Percentiles rank a stretch among this genome's conserved stretches.
These are phyloP conservation scores for Coptotermes formosanus DNA, from an alignment of 1,140 invertebrate species.

Conservation along the genomic window DNA sequence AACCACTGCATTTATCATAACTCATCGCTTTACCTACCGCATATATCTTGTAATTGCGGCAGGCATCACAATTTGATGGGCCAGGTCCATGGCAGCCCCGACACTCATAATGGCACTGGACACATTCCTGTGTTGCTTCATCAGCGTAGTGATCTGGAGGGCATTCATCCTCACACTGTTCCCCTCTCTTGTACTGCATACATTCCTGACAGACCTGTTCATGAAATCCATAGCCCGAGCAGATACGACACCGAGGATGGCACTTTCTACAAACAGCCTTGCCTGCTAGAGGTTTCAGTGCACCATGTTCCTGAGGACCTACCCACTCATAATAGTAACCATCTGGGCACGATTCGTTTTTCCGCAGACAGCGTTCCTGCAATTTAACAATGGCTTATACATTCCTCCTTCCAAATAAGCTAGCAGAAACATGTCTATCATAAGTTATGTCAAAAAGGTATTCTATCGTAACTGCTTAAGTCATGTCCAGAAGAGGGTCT, in stretches of 20 bases:
- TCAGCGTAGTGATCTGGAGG: constrained; percentile 75
- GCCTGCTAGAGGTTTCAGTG: constrained; percentile 66
- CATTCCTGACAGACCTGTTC: constrained; percentile 82
- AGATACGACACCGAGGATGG: constrained; percentile 85
- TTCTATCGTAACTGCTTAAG: too few relatives aligned
- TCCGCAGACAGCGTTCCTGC: constrained; percentile 69
- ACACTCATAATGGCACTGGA: constrained; percentile 78
- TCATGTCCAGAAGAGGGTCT: too few relatives aligned
- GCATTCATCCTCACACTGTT: constrained; percentile 91
- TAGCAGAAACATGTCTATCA: too few relatives aligned
- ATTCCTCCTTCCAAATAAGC: too few relatives aligned
- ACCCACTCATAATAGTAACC: constrained; percentile 64
- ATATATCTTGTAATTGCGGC: constrained; percentile 83
- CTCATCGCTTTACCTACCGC: constrained; percentile 46
- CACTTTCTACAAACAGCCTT: constrained; percentile 87
- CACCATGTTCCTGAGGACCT: constrained; percentile 67
- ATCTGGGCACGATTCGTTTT: constrained; percentile 77
- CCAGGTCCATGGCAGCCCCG: constrained; percentile 79
- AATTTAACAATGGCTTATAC: background rate
- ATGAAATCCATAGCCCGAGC: constrained; percentile 85
- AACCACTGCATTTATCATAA: background rate
- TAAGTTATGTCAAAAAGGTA: too few relatives aligned
- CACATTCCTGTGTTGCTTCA: constrained; percentile 67
- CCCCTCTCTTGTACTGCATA: constrained; percentile 76
- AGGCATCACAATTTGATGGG: constrained; percentile 75